Conservation (phyloP, 2,797 vertebrate species). For the Poeciliopsis gracilis region DNA sequence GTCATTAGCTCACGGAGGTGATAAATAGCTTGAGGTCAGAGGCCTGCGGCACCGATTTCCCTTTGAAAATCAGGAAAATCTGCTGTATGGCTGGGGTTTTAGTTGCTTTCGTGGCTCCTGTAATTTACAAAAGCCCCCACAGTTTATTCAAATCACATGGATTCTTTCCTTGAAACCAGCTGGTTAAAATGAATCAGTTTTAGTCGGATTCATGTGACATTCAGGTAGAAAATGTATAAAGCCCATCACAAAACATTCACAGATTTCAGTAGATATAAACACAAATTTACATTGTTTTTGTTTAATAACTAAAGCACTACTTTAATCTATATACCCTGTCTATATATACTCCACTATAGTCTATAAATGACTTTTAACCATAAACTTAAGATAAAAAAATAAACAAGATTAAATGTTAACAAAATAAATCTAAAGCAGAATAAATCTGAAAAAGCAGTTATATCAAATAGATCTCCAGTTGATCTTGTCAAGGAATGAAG, state of each 20-base stretch:
- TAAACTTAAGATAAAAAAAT: neutral
- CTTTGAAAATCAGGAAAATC: constrained; percentile 50
- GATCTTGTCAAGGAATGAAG: neutral
- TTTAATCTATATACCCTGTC: no score
- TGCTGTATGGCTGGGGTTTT: constrained; percentile 24
- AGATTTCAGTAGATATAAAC: neutral
- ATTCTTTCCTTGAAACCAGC: constrained; percentile 1
- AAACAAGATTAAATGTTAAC: neutral
- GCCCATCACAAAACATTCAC: neutral
- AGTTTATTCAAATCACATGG: constrained; percentile 9
- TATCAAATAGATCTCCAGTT: neutral
- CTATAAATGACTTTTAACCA: neutral
- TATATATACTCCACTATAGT: neutral
- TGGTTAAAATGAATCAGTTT: neutral
- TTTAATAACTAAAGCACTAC: no score
- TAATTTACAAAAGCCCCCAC: constrained; percentile 12
- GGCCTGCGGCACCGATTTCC: constrained; percentile 47
- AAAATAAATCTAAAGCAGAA: neutral
- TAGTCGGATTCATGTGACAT: neutral
- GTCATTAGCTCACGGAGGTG: constrained; percentile 74
- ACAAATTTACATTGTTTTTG: neutral
- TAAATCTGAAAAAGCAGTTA: neutral
- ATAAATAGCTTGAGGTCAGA: constrained; percentile 74
- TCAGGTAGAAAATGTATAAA: neutral
- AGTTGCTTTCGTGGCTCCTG: constrained; percentile 8